phyloP scores from a whole-genome alignment of 1,140 invertebrate genomes.

The Neodiprion pinetum region DNA sequence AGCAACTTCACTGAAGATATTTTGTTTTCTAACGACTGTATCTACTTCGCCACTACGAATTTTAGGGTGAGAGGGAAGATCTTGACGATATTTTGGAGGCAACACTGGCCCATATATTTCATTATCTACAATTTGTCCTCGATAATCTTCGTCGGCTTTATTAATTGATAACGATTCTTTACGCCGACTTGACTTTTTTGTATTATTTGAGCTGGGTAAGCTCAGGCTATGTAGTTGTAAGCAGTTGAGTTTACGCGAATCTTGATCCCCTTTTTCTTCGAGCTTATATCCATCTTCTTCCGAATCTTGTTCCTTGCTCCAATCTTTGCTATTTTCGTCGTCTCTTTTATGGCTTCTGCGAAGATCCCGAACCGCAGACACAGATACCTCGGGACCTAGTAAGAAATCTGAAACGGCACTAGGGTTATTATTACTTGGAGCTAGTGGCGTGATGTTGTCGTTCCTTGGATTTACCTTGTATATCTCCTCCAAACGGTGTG shows the following conservation, averaged over 20 bases:
- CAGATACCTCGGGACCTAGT: constrained; percentile 17
- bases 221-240: too few species aligned
- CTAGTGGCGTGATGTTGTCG: constrained; percentile 29
- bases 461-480: constrained; percentile 43
- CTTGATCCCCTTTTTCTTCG: not conserved
- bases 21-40: not conserved
- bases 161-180: not conserved
- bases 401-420: constrained; percentile 46
- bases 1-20: not conserved
- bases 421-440: constrained; percentile 44
- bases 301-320: not conserved
- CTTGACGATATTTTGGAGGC: constrained; percentile 25
- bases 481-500: constrained; percentile 28
- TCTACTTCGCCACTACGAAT: too few species aligned
- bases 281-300: too few species aligned
- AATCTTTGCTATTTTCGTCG: not conserved
- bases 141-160: not conserved
- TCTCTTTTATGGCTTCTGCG: not conserved
- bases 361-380: not conserved
- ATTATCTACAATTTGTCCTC: constrained; percentile 21
- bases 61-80: too few species aligned
- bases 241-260: not conserved
- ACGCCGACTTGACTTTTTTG: too few species aligned
- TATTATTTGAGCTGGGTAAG: too few species aligned
- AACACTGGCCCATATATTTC: constrained; percentile 40